Evolutionary conservation across 2,113 vertebrate genomes (phyloP), one percentile per base, ranked within the genome.

Genomic region (Dicerorhinus sumatrensis): DNA sequence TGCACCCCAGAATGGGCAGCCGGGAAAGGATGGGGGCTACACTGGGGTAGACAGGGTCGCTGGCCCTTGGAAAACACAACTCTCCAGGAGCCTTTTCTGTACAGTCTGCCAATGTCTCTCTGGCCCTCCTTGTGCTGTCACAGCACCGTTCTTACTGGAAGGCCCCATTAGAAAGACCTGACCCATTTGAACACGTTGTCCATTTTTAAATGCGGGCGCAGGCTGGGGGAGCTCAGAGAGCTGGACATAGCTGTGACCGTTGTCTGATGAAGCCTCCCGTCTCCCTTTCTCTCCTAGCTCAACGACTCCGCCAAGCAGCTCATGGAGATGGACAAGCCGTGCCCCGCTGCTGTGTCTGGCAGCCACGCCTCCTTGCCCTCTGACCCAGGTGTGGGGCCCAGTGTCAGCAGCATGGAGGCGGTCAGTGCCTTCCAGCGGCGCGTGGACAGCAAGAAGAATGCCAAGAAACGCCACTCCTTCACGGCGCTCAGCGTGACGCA

Each of bases 401-500:
- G 99, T 0, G 88, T 99, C 92, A 99, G 99, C 7, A 98, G 99
- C 3, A 98, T 99, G 0, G 99, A 99, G 56, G 98, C 97, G 0
- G 97, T 98, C 0, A 99, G 99, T 72, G 99, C 99, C 0, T 98
- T 99, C 96, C 99, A 99, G 97, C 98, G 99, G 46, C 99, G 99
- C 48, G 98, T 97, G 0, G 99, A 99, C 72, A 99, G 99, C 98
- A 99, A 99, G 99, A 99, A 99, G 98, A 99, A 99, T 0, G 97
- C 99, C 97, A 99, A 99, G 99, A 99, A 99, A 97, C 99, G 99
- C 1, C 99, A 99, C 93, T 99, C 99, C 58, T 99, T 99, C 98
- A 99, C 99, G 0, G 99, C 99, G 0, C 99, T 99, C 97, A 99
- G 99, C 46, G 99, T 99, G 98, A 99, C 99, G 0, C 99, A 99